Conservation (phyloP, 2,113 vertebrate genomes). For the Nesogale talazaci region DNA sequence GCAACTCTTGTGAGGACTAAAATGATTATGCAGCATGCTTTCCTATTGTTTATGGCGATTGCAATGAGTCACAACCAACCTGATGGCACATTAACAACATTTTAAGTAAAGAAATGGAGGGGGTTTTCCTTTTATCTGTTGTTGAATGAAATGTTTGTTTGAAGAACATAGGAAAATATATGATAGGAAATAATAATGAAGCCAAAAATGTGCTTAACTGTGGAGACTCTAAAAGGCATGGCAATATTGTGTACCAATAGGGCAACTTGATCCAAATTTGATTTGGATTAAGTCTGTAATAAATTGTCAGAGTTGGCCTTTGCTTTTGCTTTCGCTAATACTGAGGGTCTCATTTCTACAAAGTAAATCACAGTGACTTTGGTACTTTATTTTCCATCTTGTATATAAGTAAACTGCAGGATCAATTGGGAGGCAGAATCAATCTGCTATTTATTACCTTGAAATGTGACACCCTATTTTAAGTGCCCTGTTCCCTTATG, state of each 20-base stretch:
- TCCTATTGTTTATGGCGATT: neutral
- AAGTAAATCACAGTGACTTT: slow-evolving; percentile 92
- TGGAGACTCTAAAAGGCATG: slow-evolving; percentile 47
- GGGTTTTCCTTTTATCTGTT: neutral
- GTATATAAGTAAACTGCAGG: slow-evolving; percentile 93
- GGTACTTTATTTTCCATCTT: slow-evolving; percentile 94
- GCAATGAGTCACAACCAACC: neutral
- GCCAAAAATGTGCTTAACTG: slow-evolving; percentile 37
- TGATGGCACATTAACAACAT: neutral
- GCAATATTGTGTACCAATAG: slow-evolving; percentile 31
- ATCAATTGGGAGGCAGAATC: slow-evolving; percentile 96
- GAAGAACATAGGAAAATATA: slow-evolving; percentile 14
- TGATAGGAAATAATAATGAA: slow-evolving; percentile 48
- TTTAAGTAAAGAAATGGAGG: neutral
- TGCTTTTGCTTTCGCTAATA: slow-evolving; percentile 91
- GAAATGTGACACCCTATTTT: slow-evolving; percentile 98
- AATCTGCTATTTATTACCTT: slow-evolving; percentile 99
- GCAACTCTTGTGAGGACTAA: neutral
- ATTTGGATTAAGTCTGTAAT: slow-evolving; percentile 84
- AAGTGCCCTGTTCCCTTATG: slow-evolving; percentile 94
- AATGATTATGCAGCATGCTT: neutral
- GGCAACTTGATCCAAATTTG: slow-evolving; percentile 83
- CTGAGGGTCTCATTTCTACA: slow-evolving; percentile 92
- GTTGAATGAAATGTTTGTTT: slow-evolving; percentile 6
- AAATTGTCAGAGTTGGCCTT: slow-evolving; percentile 90